Base-by-base conservation (phyloP, 53 echinoderm and acorn worm genomes). In the Zoroaster sp. region DNA sequence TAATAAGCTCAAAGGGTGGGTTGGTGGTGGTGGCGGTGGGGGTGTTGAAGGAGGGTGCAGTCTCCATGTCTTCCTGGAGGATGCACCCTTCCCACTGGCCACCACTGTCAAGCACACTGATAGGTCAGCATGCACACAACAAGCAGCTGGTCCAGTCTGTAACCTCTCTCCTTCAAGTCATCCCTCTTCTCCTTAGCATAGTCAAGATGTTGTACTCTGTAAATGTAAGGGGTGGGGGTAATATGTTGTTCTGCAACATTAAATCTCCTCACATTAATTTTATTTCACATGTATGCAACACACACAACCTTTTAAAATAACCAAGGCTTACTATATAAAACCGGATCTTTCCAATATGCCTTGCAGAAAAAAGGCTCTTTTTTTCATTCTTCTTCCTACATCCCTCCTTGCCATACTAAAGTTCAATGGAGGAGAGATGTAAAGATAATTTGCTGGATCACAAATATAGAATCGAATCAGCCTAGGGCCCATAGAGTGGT, bases 391-490 rank as follows among this genome's bases (percentile, higher is more conserved):
- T 49, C 35, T 37, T 20, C 8, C 6, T 37, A n/a, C 35, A 2
- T 42, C 39, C 73, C 25, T 20, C 31, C 5, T 46, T 68, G 42
- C 67, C 41, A 13, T 43, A 32, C 83, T 14, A 83, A 85, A 71
- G 85, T 85, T 85, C 85, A 71, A 40, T 39, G n/a, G 71, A 71
- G 85, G 70, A 85, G 42, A 85, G 85, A 85, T 85, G 69, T 70
- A 82, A 85, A 85, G 85, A 85, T 85, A 85, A 85, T 85, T 85
- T 85, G 85, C 71, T 85, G 85, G 85, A 85, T 71, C 85, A 71
- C 85, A 85, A 85, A 85, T 85, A 85, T 85, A 85, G 85, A 71
- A 70, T 69, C 32, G 71, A 71, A 85, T 54, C 1, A 6, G 82
- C 83, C 83, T 37, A 17, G 69, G 83, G 83, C 69, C 17, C 40